A percentile compares a stretch with the other conserved stretches of the same genome.
These are phyloP conservation scores for Parapristionchus giblindavisi DNA, from an alignment of 2,888 invertebrate species.

Conservation along the genomic window DNA sequence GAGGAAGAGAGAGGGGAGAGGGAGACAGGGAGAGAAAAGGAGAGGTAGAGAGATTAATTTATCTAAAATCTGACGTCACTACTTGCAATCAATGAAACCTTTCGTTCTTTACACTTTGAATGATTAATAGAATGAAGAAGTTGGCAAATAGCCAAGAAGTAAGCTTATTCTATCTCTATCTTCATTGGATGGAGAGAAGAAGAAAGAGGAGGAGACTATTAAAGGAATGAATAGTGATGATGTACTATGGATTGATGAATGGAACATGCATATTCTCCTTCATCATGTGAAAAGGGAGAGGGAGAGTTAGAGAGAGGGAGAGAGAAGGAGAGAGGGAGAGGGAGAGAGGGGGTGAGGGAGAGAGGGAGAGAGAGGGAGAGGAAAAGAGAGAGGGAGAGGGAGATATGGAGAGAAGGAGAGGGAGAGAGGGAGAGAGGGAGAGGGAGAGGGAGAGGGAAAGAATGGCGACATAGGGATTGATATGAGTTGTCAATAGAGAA, in stretches of 20 bases:
- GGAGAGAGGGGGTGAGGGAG: slow-evolving; percentile 1
- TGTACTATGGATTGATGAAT: too few relatives aligned
- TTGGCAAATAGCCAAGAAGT: too few relatives aligned
- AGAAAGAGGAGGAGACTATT: too few relatives aligned
- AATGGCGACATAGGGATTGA: background rate
- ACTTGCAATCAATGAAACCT: too few relatives aligned
- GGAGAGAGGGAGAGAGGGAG: slow-evolving; percentile 27
- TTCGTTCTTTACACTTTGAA: too few relatives aligned
- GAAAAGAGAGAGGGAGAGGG: slow-evolving; percentile 30
- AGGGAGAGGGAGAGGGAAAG: slow-evolving; percentile 23
- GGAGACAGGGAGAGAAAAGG: background rate
- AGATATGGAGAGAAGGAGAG: slow-evolving; percentile 15
- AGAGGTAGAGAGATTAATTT: background rate
- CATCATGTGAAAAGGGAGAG: slow-evolving; percentile 17
- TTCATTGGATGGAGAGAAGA: too few relatives aligned
- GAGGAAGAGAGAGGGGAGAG: background rate
- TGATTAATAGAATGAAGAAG: too few relatives aligned
- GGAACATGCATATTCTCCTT: too few relatives aligned
- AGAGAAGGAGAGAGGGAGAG: slow-evolving; percentile 13
- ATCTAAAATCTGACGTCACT: too few relatives aligned
- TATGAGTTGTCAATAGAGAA: background rate
- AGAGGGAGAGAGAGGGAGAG: slow-evolving; percentile 5
- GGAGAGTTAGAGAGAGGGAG: background rate
- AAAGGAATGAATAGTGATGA: too few relatives aligned
- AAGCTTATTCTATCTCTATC: too few relatives aligned